Evolutionary conservation across 2,888 invertebrate genomes (phyloP), one percentile per base, ranked within the genome.

Genomic region (Pinctada fucata): DNA sequence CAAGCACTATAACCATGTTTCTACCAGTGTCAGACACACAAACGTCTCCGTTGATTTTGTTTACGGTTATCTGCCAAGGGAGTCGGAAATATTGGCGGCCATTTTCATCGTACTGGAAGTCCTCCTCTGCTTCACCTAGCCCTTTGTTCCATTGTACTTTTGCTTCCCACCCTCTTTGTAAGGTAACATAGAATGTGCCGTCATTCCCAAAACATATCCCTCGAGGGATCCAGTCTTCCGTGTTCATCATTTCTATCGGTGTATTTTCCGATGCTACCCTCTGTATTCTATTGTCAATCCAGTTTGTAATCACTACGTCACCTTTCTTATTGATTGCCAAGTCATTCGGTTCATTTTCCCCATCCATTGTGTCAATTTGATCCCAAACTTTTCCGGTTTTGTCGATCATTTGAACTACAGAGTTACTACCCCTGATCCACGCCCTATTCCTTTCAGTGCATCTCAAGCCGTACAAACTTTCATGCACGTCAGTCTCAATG

Each of bases 31-130:
- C 71, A 71, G 71, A 71, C 13, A 52, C 71, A 52, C 71, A 71
- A 6, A 71, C 45, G 45, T 71, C 52, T 71, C 71, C 71, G 49
- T 71, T 71, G 45, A 51, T 71, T 16, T 71, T 71, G 13, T 58
- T 58, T 58, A 58, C 13, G 58, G 58, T 13, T 10, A 58, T 58
- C 58, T 58, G 58, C 58, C 58, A 58, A 58, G 58, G 58, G 13
- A 58, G 13, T 13, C 58, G 58, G 13, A 58, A 58, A 13, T 10
- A 58, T 13, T 58, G 58, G 13, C 58, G 58, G 58, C 58, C 58
- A 58, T 58, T 58, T 58, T 58, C 58, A 58, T 58, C 58, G 58
- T 58, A 58, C 13, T 58, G 58, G 13, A 58, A 58, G 13, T 58
- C 58, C 13, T 58, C 58, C 58, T 58, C 58, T 58, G 58, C 58